Conservation (phyloP, 2,797 vertebrate genomes). For the Balearica regulorum region DNA sequence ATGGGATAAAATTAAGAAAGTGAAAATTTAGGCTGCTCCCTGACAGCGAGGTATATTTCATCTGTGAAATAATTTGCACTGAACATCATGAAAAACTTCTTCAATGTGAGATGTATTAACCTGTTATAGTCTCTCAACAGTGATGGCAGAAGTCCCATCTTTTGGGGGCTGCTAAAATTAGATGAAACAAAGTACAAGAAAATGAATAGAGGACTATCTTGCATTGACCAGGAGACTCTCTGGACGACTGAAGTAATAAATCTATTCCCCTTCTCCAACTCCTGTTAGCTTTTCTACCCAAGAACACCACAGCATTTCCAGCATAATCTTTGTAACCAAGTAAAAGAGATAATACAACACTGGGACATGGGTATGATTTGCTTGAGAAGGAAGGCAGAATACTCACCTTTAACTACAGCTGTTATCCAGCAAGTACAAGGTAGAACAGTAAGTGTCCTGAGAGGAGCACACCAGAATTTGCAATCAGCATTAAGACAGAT, state of each 20-base stretch:
- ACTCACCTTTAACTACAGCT: neutral
- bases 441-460: neutral
- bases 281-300: neutral
- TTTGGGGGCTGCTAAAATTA: neutral
- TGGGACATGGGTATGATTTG: neutral
- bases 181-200: neutral
- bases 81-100: constrained; percentile 15
- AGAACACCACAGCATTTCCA: neutral
- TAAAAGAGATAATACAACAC: neutral
- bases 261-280: neutral
- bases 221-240: neutral
- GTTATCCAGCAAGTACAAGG: neutral
- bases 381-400: neutral
- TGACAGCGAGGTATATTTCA: constrained; percentile 38
- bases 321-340: neutral
- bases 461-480: neutral
- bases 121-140: neutral
- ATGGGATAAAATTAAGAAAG: constrained; percentile 60
- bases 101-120: neutral
- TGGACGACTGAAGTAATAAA: neutral
- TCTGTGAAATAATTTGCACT: constrained; percentile 52
- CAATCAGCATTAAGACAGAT: neutral
- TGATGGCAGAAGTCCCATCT: neutral
- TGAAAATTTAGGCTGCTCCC: constrained; percentile 46
- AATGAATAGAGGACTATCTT: neutral